These are phyloP conservation scores for Manis pentadactyla DNA, from an alignment of 2,797 vertebrate species.

Conservation along the genomic window DNA sequence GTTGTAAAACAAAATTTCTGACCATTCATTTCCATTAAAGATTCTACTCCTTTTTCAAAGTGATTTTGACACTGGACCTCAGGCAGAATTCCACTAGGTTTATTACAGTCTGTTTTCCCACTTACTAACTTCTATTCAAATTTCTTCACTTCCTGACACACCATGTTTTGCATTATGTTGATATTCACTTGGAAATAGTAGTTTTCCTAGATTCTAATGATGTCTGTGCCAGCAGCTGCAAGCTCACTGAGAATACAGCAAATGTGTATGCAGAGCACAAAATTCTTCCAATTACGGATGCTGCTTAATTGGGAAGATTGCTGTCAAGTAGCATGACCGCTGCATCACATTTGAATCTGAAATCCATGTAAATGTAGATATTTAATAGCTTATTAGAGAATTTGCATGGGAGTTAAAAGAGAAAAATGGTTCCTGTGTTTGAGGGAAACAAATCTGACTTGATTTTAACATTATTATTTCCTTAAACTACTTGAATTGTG, in stretches of 20 bases:
- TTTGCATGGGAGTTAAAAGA: background rate
- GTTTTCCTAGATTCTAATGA: conserved; percentile 67
- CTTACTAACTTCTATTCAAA: conserved; percentile 57
- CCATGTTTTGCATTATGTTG: conserved; percentile 58
- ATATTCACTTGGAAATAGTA: conserved; percentile 55
- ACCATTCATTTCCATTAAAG: background rate
- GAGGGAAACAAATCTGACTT: conserved; percentile 47
- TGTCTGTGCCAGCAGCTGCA: conserved; percentile 52
- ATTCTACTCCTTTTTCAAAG: background rate
- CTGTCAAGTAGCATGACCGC: conserved; percentile 41
- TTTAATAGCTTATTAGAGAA: conserved; percentile 48
- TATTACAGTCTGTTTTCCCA: background rate
- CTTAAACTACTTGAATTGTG: background rate
- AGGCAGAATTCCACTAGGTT: background rate
- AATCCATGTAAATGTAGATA: conserved; percentile 12
- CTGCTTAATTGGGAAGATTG: conserved; percentile 54
- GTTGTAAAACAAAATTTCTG: background rate
- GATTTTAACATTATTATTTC: conserved; percentile 45
- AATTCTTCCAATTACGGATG: conserved; percentile 42
- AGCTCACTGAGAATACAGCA: conserved; percentile 45
- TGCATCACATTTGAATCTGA: background rate
- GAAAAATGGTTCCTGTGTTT: conserved; percentile 25
- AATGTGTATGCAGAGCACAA: conserved; percentile 29
- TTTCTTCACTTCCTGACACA: conserved; percentile 57
- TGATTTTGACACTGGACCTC: background rate